Evolutionary conservation across 2,888 invertebrate species (phyloP), one percentile per base, ranked within the genome.

Genomic region (Gasteruption jaculator): DNA sequence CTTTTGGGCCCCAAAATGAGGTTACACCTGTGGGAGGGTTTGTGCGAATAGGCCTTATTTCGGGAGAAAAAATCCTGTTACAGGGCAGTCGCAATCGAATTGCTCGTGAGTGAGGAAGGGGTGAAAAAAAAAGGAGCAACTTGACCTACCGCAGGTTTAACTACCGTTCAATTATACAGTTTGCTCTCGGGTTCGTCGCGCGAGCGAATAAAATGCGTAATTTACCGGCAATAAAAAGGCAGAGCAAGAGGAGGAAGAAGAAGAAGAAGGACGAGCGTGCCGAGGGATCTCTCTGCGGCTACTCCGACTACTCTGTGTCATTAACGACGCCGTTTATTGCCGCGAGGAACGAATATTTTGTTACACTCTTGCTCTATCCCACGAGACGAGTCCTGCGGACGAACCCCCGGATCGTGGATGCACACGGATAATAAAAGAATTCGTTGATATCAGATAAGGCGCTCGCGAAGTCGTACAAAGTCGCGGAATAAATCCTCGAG

Each of bases 251-350:
- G n/a, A 46, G 51, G 49, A 50, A 47, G 50, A 42, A 35, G 38
- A 43, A 37, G 41, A 46, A 46, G 37, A 46, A 52, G 39, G 51
- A 43, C 39, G n/a, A n/a, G n/a, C n/a, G n/a, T n/a, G n/a, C 41
- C 34, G 41, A 40, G 38, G 41, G 43, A 45, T 44, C 39, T 45
- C 43, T 41, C 40, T 45, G 48, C 38, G 43, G 46, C 43, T 47
- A n/a, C n/a, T n/a, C n/a, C n/a, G n/a, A n/a, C n/a, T n/a, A 52
- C 49, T 49, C 48, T 49, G 48, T 50, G 63, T 57, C 62, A 61
- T 69, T 69, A 69, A 69, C 69, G 69, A 60, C 58, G 57, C 56
- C 61, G 62, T 69, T 69, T 69, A 69, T 65, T 58, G 58, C 68
- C 56, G 41, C 54, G 52, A 57, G 56, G 52, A 60, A 60, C 58